Conservation (phyloP, 1,140 invertebrate species). For the Zaprionus inermis region DNA sequence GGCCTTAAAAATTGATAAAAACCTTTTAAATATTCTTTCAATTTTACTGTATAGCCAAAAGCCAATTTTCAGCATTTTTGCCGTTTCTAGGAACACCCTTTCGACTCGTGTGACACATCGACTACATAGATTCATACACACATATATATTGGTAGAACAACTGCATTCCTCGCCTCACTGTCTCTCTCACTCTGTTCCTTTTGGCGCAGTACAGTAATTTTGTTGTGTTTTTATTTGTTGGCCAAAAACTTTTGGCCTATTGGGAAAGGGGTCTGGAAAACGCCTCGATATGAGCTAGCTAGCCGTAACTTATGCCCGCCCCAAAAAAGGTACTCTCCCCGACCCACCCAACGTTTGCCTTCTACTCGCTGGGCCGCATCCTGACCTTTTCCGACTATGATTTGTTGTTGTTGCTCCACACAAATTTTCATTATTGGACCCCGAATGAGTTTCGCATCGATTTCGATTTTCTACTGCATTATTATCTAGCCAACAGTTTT, state of each 20-base stretch:
- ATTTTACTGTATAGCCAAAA: not conserved
- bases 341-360: slow-evolving; percentile 35
- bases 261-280: slow-evolving; percentile 29
- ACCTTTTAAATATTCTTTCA: no score
- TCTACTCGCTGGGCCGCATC: slow-evolving; percentile 35
- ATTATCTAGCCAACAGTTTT: slow-evolving; percentile 19
- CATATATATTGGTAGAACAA: slow-evolving; percentile 24
- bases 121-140: not conserved
- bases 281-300: slow-evolving; percentile 3
- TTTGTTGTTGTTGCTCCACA: slow-evolving; percentile 16
- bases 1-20: no score
- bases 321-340: not conserved
- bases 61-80: not conserved
- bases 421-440: slow-evolving; percentile 28
- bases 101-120: slow-evolving; percentile 10
- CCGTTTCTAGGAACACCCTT: not conserved
- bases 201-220: slow-evolving; percentile 49
- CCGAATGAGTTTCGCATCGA: slow-evolving; percentile 18
- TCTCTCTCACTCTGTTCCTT: slow-evolving; percentile 7
- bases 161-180: slow-evolving; percentile 32
- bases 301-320: slow-evolving; percentile 30
- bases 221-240: slow-evolving; percentile 53
- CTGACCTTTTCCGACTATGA: slow-evolving; percentile 43
- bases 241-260: slow-evolving; percentile 51
- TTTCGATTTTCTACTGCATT: slow-evolving; percentile 32